phyloP scores from a whole-genome alignment of 2,113 vertebrate species.

The Planiliza haematocheilus region DNA sequence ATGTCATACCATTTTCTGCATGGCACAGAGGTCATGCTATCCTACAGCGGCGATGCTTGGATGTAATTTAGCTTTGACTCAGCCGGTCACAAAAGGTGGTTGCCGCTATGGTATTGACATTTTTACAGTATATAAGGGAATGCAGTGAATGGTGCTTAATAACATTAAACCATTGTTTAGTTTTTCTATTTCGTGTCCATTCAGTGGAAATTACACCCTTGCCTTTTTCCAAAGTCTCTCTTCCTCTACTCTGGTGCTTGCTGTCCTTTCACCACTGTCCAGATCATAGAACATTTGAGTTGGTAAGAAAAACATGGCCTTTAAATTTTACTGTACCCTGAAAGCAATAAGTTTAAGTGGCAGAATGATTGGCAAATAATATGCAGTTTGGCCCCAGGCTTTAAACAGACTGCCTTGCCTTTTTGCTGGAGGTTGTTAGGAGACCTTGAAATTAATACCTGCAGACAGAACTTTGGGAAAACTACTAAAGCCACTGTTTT shows the following conservation, averaged over 20 bases:
- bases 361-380: background rate
- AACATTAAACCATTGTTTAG: background rate
- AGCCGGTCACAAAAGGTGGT: constrained; percentile 29
- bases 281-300: background rate
- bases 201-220: too few relatives aligned
- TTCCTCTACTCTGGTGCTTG: too few relatives aligned
- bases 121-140: constrained; percentile 1
- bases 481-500: background rate
- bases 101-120: constrained; percentile 33
- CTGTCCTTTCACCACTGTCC: background rate
- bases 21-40: constrained; percentile 61
- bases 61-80: constrained; percentile 63
- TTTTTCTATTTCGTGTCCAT: background rate
- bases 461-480: background rate
- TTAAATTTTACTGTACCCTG: background rate
- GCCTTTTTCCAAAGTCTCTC: too few relatives aligned
- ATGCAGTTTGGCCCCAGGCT: background rate
- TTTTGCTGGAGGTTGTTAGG: background rate
- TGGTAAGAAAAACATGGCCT: background rate
- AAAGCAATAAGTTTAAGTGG: background rate
- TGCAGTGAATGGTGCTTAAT: background rate
- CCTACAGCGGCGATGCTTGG: constrained; percentile 27
- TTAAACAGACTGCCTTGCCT: background rate
- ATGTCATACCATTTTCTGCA: constrained; percentile 70
- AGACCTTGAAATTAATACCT: background rate